A percentile compares a stretch with the other conserved stretches of the same genome.
phyloP scores from a whole-genome alignment of 2,797 vertebrate species.

The Serranus cabrilla region DNA sequence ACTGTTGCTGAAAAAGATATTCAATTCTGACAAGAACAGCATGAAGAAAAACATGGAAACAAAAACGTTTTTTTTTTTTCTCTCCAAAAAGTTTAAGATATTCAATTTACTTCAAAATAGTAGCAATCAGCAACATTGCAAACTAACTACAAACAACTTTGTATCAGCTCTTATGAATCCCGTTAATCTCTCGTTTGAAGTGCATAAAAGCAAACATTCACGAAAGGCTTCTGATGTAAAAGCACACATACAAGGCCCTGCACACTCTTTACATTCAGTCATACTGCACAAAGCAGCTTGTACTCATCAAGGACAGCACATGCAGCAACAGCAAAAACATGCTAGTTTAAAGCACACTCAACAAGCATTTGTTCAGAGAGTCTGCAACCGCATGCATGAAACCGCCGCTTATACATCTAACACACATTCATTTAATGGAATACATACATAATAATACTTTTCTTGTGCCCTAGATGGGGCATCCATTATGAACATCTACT shows the following conservation, averaged over 20 bases:
- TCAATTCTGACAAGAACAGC: neutral
- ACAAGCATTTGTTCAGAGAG: no score
- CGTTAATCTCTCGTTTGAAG: no score
- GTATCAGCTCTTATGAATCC: neutral
- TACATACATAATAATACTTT: no score
- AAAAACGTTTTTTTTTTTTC: no score
- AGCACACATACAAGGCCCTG: neutral
- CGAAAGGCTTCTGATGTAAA: slow-evolving; percentile 1
- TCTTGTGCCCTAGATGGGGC: no score
- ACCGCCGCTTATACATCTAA: no score
- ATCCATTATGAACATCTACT: no score
- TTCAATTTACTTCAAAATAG: neutral
- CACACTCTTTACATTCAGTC: neutral
- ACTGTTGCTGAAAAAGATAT: neutral
- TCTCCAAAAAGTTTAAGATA: neutral
- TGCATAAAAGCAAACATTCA: neutral
- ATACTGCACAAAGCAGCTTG: neutral
- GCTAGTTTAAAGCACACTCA: no score
- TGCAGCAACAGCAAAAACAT: neutral
- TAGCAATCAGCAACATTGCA: neutral
- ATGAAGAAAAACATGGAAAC: neutral
- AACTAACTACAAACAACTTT: neutral
- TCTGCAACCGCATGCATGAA: no score
- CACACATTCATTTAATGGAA: no score
- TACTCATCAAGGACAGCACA: no score